Evolutionary conservation across 2,888 invertebrate species (phyloP), one percentile per base, ranked within the genome.

Genomic region (Zootermopsis nevadensis): DNA sequence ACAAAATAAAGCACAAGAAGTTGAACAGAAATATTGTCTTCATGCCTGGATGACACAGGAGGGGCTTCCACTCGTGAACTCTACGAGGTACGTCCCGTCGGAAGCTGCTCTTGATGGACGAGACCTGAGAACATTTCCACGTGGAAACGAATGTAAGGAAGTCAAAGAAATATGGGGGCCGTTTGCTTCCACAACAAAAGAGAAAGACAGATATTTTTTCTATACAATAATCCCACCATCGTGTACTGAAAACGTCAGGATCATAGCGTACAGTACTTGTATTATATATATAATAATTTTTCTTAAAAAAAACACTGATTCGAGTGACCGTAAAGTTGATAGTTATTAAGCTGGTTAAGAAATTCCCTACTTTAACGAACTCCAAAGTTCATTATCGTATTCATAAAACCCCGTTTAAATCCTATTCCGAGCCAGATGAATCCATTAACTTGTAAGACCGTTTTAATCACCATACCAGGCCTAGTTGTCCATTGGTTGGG

Each of bases 31-130:
- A 60, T 60, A 60, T 60, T 60, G n/a, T 60, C 60, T 60, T 60
- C 60, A 60, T 60, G 60, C 60, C 60, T 60, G 60, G 60, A 60
- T n/a, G 60, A 15, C n/a, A 60, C 60, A 60, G n/a, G 7, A 60
- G n/a, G n/a, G n/a, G n/a, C 27, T 60, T 60, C 27, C 60, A 12
- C 60, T 48, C 1, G 27, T 27, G 60, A 60, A 60, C 27, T 60
- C 27, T 27, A 60, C n/a, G 60, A 2, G 60, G n/a, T 15, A 27
- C 60, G 1, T 60, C 60, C 60, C n/a, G 60, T 60, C 60, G 27
- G 60, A 48, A 12, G 48, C 48, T 48, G 48, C 10, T 48, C 48
- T 48, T 48, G 48, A 60, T 60, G 60, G 27, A 60, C 60, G n/a
- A 60, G n/a, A 27, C 8, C 7, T 27, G 8, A 8, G 7, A 60